phyloP scores from a whole-genome alignment of 2,113 vertebrate species.

The Chloebia gouldiae region DNA sequence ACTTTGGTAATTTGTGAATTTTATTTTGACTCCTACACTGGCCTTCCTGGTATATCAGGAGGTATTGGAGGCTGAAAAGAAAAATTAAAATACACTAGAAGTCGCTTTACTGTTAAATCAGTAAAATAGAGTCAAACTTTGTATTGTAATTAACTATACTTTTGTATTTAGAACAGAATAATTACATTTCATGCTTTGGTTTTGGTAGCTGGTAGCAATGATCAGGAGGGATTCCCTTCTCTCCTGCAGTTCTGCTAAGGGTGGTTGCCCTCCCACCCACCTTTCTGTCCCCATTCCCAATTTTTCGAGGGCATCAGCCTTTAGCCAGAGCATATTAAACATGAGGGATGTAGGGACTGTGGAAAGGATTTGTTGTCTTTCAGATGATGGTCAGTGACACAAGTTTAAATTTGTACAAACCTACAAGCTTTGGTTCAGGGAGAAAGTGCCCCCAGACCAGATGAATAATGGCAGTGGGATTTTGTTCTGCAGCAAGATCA shows the following conservation, averaged over 20 bases:
- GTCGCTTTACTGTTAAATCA: background rate
- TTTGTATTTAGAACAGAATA: background rate
- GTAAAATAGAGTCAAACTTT: background rate
- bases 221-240: background rate
- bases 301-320: background rate
- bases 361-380: background rate
- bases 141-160: background rate
- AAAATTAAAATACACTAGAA: background rate
- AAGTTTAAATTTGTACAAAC: background rate
- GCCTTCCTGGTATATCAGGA: background rate
- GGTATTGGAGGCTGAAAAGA: background rate
- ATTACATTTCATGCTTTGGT: background rate
- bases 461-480: background rate
- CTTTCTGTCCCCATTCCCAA: background rate
- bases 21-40: background rate
- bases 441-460: background rate
- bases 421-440: background rate
- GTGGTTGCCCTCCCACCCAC: background rate
- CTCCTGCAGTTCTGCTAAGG: background rate
- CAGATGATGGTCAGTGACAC: rapidly evolving
- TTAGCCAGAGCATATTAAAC: background rate
- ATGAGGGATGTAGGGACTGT: background rate
- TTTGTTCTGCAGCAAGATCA: background rate
- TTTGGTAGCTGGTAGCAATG: background rate
- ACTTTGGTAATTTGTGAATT: background rate